Percentiles rank a stretch among this genome's conserved stretches.
Evolutionary conservation across 35 echinoderm and acorn worm species (phyloP).

Genomic region (Lytechinus pictus): DNA sequence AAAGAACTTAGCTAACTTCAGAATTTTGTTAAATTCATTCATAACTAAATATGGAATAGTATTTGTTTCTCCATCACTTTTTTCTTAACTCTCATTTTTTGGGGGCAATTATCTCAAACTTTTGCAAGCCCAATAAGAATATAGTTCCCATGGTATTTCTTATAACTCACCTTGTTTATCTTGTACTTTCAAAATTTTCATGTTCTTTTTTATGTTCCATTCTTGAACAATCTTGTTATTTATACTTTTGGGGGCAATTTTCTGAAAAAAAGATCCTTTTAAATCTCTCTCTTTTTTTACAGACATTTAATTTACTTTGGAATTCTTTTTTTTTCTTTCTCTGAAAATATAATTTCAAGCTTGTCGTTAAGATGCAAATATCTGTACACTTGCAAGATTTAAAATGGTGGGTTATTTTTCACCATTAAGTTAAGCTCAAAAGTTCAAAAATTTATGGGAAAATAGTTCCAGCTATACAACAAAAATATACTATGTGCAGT

Average conservation of each 20-base stretch:
- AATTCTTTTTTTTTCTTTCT: background rate
- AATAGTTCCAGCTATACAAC: background rate
- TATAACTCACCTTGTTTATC: background rate
- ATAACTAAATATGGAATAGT: too few relatives aligned
- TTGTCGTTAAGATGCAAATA: background rate
- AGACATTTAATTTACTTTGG: background rate
- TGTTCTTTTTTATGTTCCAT: background rate
- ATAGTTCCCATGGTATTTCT: background rate
- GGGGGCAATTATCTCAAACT: background rate
- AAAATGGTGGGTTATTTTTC: background rate
- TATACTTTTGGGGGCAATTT: background rate
- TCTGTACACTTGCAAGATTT: background rate
- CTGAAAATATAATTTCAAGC: background rate
- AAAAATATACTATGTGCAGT: conserved; percentile 2
- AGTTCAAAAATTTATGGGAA: background rate
- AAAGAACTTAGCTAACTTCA: too few relatives aligned
- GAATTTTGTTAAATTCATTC: too few relatives aligned
- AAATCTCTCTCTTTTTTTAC: background rate
- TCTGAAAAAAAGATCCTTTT: background rate
- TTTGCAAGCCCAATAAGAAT: background rate
- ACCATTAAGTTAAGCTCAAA: background rate
- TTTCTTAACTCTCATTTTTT: background rate
- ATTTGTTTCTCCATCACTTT: background rate
- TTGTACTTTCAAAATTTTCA: background rate
- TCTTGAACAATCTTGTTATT: background rate